A percentile compares a stretch with the other conserved stretches of the same genome.
Conservation (phyloP, 2,888 invertebrate genomes). For the Papilio protenor region DNA sequence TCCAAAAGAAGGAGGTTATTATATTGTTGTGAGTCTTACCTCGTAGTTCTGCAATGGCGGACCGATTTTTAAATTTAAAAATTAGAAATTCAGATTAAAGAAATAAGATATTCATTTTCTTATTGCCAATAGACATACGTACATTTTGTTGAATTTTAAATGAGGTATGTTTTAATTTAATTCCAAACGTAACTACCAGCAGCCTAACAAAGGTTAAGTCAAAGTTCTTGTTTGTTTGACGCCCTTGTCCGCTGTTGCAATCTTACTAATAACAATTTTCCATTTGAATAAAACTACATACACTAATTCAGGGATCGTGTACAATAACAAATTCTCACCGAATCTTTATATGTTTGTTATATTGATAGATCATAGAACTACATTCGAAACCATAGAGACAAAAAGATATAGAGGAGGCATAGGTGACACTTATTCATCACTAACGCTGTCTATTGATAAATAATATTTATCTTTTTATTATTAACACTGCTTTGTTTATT, state of each 20-base stretch:
- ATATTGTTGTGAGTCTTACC: too few relatives aligned
- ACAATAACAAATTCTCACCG: neutral
- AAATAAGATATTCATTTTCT: neutral
- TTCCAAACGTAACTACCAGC: neutral
- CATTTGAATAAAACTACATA: neutral
- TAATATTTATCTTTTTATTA: too few relatives aligned
- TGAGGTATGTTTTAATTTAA: neutral
- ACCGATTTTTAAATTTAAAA: too few relatives aligned
- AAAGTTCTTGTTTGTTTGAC: neutral
- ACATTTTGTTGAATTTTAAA: conserved; percentile 10
- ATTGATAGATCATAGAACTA: neutral
- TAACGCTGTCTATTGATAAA: too few relatives aligned
- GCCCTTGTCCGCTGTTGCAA: conserved; percentile 9
- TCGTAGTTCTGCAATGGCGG: too few relatives aligned
- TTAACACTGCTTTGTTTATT: too few relatives aligned
- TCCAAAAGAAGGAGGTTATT: too few relatives aligned
- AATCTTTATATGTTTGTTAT: neutral
- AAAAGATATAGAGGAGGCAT: too few relatives aligned
- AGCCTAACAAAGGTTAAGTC: conserved; percentile 35
- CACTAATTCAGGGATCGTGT: neutral
- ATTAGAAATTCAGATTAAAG: too few relatives aligned
- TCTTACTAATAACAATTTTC: neutral
- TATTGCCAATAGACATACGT: neutral
- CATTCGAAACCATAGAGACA: neutral
- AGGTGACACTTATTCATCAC: too few relatives aligned